Conservation (phyloP, 1,140 invertebrate genomes). For the Metaphire vulgaris region DNA sequence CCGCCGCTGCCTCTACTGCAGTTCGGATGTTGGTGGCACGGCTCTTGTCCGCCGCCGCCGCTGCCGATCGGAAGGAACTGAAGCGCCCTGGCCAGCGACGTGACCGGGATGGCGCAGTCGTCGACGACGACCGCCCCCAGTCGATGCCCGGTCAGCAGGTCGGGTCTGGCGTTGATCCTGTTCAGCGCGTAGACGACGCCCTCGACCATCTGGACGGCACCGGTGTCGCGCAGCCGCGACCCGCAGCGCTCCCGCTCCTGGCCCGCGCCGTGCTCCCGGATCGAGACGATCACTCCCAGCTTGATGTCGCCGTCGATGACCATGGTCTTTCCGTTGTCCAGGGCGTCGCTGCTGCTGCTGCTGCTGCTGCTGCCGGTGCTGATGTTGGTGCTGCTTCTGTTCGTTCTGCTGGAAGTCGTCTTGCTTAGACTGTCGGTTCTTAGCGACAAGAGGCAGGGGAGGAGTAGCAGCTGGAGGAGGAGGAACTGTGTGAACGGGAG, state of each 20-base stretch:
- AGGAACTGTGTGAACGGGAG: too few relatives aligned
- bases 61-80: constrained; percentile 20
- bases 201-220: constrained; percentile 27
- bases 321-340: neutral
- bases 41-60: neutral
- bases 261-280: constrained; percentile 7
- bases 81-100: constrained; percentile 14
- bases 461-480: too few relatives aligned
- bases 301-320: constrained; percentile 1
- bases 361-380: too few relatives aligned
- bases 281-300: constrained; percentile 12
- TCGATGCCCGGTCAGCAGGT: constrained; percentile 5
- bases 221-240: constrained; percentile 16
- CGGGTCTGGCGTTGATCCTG: constrained; percentile 10
- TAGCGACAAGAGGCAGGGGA: too few relatives aligned
- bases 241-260: neutral
- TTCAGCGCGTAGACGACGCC: constrained; percentile 18
- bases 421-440: too few relatives aligned
- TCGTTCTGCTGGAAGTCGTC: too few relatives aligned
- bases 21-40: too few relatives aligned
- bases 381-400: too few relatives aligned
- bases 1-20: too few relatives aligned
- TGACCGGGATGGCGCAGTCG: constrained; percentile 27
- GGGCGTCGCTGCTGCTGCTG: too few relatives aligned
- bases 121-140: constrained; percentile 25